These are phyloP conservation scores for Hydrozoanthus gracilis DNA, from an alignment of 92 coral and sea anemone genomes.

Conservation along the genomic window DNA sequence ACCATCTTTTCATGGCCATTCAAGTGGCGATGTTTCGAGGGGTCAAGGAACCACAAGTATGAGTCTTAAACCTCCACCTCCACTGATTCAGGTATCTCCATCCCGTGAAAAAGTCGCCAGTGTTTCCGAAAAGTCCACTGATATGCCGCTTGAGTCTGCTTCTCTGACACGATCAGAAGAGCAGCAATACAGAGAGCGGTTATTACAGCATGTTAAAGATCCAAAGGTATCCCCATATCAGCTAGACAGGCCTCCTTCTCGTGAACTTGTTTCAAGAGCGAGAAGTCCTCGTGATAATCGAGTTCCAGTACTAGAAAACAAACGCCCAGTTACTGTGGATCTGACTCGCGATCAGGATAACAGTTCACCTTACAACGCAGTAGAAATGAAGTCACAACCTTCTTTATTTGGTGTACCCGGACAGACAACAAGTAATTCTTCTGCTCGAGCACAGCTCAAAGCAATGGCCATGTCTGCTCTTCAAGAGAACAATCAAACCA, in stretches of 20 bases:
- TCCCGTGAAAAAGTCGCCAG: conserved; percentile 66
- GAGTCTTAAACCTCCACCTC: conserved; percentile 84
- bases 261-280: conserved; percentile 1
- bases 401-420: conserved; percentile 32
- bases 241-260: conserved; percentile 32
- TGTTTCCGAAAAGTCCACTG: conserved; percentile 33
- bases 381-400: conserved; percentile 26
- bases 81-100: conserved; percentile 84
- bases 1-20: conserved; percentile 12
- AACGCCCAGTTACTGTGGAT: conserved; percentile 75
- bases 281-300: conserved; percentile 33
- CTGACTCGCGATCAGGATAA: conserved; percentile 70
- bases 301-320: conserved; percentile 50
- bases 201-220: conserved; percentile 44
- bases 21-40: conserved; percentile 5
- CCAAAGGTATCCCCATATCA: conserved; percentile 15
- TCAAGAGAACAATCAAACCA: conserved; percentile 56
- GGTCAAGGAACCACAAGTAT: neutral
- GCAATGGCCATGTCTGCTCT: conserved; percentile 76
- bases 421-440: conserved; percentile 47
- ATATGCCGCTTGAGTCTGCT: conserved; percentile 8
- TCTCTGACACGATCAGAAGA: conserved; percentile 40
- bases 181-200: conserved; percentile 48
- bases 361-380: conserved; percentile 41
- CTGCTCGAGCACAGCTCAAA: conserved; percentile 87